phyloP scores from a whole-genome alignment of 92 coral and sea anemone species.

The Diadumene lineata region DNA sequence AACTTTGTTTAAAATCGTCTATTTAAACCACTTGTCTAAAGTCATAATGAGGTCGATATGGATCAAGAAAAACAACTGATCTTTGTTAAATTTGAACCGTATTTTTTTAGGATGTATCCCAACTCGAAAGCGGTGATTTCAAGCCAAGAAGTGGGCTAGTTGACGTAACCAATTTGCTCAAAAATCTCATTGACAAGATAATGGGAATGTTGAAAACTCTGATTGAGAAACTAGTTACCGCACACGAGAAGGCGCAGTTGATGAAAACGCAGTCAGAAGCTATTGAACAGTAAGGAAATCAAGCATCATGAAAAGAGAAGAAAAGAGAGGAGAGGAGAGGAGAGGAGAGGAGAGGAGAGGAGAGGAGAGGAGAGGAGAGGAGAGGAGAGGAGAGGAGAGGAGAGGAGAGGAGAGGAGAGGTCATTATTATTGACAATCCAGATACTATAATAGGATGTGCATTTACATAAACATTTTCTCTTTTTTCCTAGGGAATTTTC shows the following conservation, averaged over 20 bases:
- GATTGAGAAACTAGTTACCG: constrained; percentile 33
- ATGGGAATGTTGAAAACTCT: constrained; percentile 30
- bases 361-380: neutral
- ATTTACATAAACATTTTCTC: no score
- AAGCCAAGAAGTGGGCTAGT: constrained; percentile 60
- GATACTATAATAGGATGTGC: neutral
- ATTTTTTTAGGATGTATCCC: constrained; percentile 40
- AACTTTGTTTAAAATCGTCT: no score
- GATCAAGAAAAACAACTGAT: no score
- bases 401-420: neutral
- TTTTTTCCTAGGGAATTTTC: constrained; percentile 59
- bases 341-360: neutral
- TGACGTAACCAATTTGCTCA: constrained; percentile 58
- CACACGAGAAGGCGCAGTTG: constrained; percentile 46
- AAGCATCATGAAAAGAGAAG: neutral
- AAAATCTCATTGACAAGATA: constrained; percentile 36
- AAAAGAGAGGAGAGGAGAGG: neutral
- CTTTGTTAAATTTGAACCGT: no score
- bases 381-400: neutral
- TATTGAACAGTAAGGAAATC: constrained; percentile 59
- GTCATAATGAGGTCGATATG: no score
- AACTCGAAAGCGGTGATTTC: constrained; percentile 60
- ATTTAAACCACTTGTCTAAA: no score
- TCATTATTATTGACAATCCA: neutral
- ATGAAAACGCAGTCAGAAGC: constrained; percentile 53